These are phyloP conservation scores for Holocentrus rufus DNA, from an alignment of 2,797 vertebrate genomes.

Conservation along the genomic window DNA sequence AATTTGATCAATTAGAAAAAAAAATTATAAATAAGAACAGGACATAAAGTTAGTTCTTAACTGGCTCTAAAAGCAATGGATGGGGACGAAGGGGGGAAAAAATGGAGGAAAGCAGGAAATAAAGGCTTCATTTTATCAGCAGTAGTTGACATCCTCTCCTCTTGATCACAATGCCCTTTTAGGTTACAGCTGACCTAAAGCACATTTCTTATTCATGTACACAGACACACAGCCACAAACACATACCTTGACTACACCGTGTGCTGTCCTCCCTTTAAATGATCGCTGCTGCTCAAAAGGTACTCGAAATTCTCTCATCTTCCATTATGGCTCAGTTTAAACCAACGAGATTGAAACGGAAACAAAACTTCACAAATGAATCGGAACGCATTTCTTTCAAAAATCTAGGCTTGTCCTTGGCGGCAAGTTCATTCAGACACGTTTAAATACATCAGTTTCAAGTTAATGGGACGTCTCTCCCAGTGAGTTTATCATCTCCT, in stretches of 20 bases:
- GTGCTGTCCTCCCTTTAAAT: constrained; percentile 52
- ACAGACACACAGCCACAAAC: constrained; percentile 35
- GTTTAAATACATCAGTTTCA: constrained; percentile 60
- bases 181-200: constrained; percentile 57
- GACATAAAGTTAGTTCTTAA: constrained; percentile 47
- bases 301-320: background rate
- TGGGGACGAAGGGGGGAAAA: constrained; percentile 34
- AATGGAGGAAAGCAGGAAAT: constrained; percentile 20
- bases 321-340: constrained; percentile 1
- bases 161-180: constrained; percentile 79
- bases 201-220: constrained; percentile 59
- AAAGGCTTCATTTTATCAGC: constrained; percentile 60
- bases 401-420: constrained; percentile 41
- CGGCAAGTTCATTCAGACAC: constrained; percentile 42
- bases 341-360: constrained; percentile 28
- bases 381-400: constrained; percentile 44
- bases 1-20: constrained; percentile 57
- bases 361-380: constrained; percentile 44
- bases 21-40: constrained; percentile 38
- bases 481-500: constrained; percentile 29
- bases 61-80: constrained; percentile 55
- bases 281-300: constrained; percentile 33
- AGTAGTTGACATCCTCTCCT: constrained; percentile 57
- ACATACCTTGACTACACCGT: constrained; percentile 32
- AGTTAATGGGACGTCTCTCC: constrained; percentile 47